Evolutionary conservation across 2,888 invertebrate genomes (phyloP), one percentile per base, ranked within the genome.

Genomic region (Heteromyza rotundicornis): DNA sequence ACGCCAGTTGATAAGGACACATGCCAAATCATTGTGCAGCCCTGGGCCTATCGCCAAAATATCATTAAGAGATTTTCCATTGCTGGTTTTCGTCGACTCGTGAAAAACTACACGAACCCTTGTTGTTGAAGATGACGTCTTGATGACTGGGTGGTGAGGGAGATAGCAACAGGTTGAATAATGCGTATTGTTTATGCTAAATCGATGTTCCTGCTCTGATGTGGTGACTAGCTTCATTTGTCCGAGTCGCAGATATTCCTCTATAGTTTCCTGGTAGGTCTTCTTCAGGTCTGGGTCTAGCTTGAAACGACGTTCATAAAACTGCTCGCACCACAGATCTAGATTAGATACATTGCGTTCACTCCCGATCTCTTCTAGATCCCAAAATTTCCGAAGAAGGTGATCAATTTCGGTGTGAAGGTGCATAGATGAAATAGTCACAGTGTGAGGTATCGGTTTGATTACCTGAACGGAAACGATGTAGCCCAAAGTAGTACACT

Each of bases 121-220:
- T 90, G 69, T 60, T 22, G 54, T 63, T 36, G 58, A 57, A 10
- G 64, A 58, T 10, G 63, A 54, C 22, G 59, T 54, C 10, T 62
- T 63, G 3, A 63, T 22, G 17, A 61, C 57, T 12, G 59, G 60
- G 19, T 64, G 63, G 24, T 60, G 64, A 17, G 62, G 63, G 1
- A 63, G 59, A 35, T 66, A 66, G 53, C 66, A 66, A 32, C 47
- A 47, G 1, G 36, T 62, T 22, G 16, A 44, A 3, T 20, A n/a
- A 2, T 2, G 5, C 2, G 23, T 20, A 20, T 24, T 2, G 20
- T 49, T 49, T 19, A 3, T 22, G 10, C 2, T 3, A 2, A 40
- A 8, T 8, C 17, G 23, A 32, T 44, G 56, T 10, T 61, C 0
- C 12, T 32, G 14, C 40, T 56, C 56, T 20, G 47, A 8, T 3